Conservation (phyloP, 2,888 invertebrate species). For the Chloroclystis v-ata region DNA sequence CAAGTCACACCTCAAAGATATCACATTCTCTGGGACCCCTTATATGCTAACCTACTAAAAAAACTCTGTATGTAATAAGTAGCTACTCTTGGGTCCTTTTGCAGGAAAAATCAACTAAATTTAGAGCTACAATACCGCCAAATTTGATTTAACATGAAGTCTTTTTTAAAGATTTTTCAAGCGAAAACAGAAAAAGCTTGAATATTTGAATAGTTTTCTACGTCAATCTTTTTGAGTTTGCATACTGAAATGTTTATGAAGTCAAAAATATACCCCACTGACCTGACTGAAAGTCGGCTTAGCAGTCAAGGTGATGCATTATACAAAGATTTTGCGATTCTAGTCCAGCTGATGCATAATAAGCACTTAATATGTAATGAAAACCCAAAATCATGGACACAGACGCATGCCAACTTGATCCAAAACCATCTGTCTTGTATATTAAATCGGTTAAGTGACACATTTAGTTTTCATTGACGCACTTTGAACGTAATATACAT, state of each 20-base stretch:
- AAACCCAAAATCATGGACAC: conserved; percentile 12
- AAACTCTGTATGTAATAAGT: too few relatives aligned
- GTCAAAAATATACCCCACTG: conserved; percentile 17
- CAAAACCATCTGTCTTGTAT: conserved; percentile 21
- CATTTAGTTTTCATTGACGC: conserved; percentile 40
- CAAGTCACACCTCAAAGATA: too few relatives aligned
- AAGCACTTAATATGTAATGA: conserved; percentile 10
- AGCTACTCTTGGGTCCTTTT: too few relatives aligned
- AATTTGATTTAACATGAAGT: too few relatives aligned
- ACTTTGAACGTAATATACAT: conserved; percentile 46
- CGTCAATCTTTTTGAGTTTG: conserved; percentile 11
- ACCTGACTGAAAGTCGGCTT: conserved; percentile 18
- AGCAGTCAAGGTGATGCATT: conserved; percentile 24
- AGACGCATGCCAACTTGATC: conserved; percentile 14
- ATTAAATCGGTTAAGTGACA: conserved; percentile 23
- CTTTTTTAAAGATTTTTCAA: too few relatives aligned
- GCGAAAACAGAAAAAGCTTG: neutral
- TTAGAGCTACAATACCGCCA: too few relatives aligned
- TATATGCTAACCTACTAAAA: too few relatives aligned
- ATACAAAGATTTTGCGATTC: conserved; percentile 18
- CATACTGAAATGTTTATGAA: conserved; percentile 10
- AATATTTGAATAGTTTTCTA: conserved; percentile 4
- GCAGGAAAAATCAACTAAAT: too few relatives aligned
- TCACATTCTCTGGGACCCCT: too few relatives aligned
- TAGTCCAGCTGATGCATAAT: conserved; percentile 19